These are phyloP conservation scores for Mormyrus hasselquistii DNA, from an alignment of 2,797 vertebrate genomes.

Conservation along the genomic window DNA sequence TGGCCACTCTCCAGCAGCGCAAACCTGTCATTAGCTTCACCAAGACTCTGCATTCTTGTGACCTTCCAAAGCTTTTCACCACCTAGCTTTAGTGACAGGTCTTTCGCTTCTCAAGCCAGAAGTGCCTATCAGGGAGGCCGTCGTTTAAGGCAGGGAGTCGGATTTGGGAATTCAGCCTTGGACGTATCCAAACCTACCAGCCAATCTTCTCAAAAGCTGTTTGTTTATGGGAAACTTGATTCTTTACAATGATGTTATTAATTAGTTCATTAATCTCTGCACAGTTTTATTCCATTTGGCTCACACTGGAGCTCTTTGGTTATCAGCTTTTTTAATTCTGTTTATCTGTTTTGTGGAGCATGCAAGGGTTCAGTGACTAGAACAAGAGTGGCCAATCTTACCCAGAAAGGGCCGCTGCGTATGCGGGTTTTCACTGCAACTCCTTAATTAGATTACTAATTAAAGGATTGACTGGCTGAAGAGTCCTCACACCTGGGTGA, in stretches of 20 bases:
- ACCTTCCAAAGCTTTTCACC: background rate
- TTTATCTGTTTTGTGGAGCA: background rate
- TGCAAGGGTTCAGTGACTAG: background rate
- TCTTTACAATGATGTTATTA: conserved; percentile 1
- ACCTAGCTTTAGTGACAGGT: background rate
- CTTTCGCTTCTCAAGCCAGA: background rate
- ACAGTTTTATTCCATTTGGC: background rate
- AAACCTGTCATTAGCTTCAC: background rate
- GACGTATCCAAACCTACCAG: background rate
- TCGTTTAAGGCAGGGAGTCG: background rate
- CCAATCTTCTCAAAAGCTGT: background rate
- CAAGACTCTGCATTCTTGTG: background rate
- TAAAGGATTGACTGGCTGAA: background rate
- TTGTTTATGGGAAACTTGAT: background rate
- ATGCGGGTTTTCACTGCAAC: background rate
- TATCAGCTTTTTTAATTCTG: background rate
- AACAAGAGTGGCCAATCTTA: background rate
- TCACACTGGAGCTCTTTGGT: background rate
- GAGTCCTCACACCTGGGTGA: background rate
- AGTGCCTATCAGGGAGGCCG: background rate
- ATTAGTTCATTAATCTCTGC: background rate
- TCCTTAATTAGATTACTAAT: background rate
- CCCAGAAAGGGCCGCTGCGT: background rate
- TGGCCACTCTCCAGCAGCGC: background rate
- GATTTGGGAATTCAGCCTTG: background rate